phyloP scores from a whole-genome alignment of 1,140 invertebrate genomes.

The Gonioctena quinquepunctata region DNA sequence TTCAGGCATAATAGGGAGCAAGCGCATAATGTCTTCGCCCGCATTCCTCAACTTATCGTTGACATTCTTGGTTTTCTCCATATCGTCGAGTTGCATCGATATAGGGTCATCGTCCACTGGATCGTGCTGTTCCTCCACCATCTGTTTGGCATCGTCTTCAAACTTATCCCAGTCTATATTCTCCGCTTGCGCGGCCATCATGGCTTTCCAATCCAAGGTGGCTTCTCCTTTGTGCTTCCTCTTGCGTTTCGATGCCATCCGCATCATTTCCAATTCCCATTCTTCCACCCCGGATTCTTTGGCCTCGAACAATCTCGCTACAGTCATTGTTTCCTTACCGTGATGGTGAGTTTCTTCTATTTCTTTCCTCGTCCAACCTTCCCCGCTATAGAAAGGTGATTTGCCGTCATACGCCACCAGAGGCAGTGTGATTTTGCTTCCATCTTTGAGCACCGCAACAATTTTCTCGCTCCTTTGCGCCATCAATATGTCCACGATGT shows the following conservation, averaged over 20 bases:
- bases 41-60: constrained; percentile 59
- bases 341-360: constrained; percentile 64
- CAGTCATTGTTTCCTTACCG: constrained; percentile 61
- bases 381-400: constrained; percentile 63
- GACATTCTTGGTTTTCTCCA: constrained; percentile 63
- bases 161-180: constrained; percentile 54
- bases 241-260: constrained; percentile 48
- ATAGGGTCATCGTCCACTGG: constrained; percentile 49
- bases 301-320: constrained; percentile 76
- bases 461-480: constrained; percentile 74
- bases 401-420: constrained; percentile 65
- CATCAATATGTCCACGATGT: constrained; percentile 75
- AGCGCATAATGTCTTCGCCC: constrained; percentile 59
- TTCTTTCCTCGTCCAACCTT: constrained; percentile 64
- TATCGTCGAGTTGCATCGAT: constrained; percentile 57
- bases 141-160: constrained; percentile 56
- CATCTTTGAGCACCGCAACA: constrained; percentile 70
- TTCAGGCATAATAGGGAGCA: constrained; percentile 65
- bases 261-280: constrained; percentile 58
- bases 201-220: constrained; percentile 46
- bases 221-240: constrained; percentile 55
- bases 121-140: constrained; percentile 46
- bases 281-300: constrained; percentile 69
- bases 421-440: constrained; percentile 70
- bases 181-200: constrained; percentile 42